Evolutionary conservation across 2,113 vertebrate species (phyloP).

Genomic region (Eolophus roseicapilla): DNA sequence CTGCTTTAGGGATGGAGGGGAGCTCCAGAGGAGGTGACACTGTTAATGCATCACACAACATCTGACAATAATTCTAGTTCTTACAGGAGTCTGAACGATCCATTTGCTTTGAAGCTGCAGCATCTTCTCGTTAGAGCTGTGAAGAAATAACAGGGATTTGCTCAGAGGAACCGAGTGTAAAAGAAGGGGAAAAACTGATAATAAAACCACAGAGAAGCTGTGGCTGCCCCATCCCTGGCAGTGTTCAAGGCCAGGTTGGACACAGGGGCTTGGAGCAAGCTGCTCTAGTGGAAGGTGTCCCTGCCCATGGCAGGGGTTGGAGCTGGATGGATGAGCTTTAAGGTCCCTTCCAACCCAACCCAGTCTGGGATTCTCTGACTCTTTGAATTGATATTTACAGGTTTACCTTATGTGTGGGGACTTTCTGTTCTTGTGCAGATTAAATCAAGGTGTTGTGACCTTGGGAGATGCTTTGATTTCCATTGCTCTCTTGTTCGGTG

Average conservation of each 20-base stretch:
- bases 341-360: not conserved
- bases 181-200: not conserved
- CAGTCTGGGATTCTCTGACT: not conserved
- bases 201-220: not conserved
- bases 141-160: not conserved
- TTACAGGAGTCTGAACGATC: not conserved
- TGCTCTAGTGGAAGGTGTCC: not conserved
- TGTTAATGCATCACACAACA: not conserved
- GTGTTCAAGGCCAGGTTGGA: not conserved
- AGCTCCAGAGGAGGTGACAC: not conserved
- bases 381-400: not conserved
- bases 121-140: not conserved
- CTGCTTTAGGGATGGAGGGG: not conserved
- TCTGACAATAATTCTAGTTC: not conserved
- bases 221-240: not conserved
- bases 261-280: not conserved
- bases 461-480: not conserved
- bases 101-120: not conserved
- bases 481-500: not conserved
- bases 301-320: not conserved
- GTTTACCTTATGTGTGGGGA: fast-evolving
- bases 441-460: fast-evolving
- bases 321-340: not conserved
- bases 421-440: not conserved
- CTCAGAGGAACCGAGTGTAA: not conserved